These are phyloP conservation scores for Rhinatrema bivittatum DNA, from an alignment of 2,797 vertebrate species.

Conservation along the genomic window DNA sequence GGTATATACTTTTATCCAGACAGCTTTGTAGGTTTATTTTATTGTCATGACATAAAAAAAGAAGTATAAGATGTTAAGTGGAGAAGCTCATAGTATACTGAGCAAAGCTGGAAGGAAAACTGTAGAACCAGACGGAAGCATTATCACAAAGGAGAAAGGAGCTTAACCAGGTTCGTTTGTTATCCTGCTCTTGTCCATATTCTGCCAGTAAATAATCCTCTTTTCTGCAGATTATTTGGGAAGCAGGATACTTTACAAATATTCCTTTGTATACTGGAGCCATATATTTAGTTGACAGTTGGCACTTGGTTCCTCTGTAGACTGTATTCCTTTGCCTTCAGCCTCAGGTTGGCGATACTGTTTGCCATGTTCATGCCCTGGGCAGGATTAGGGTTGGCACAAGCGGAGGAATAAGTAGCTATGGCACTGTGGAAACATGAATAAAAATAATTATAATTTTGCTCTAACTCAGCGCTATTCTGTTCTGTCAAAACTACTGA, in stretches of 20 bases:
- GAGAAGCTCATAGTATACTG: constrained; percentile 48
- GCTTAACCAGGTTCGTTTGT: constrained; percentile 38
- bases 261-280: constrained; percentile 29
- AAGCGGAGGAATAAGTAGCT: constrained; percentile 88
- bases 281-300: constrained; percentile 83
- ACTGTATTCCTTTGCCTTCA: constrained; percentile 99
- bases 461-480: too few relatives aligned
- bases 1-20: constrained; percentile 20
- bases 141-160: constrained; percentile 41
- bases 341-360: constrained; percentile 98
- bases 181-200: constrained; percentile 41
- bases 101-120: constrained; percentile 43
- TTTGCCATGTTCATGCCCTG: constrained; percentile 98
- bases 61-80: constrained; percentile 39
- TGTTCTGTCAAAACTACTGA: too few relatives aligned
- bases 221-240: constrained; percentile 24
- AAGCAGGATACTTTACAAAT: constrained; percentile 37
- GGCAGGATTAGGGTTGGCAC: constrained; percentile 82
- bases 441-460: too few relatives aligned
- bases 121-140: constrained; percentile 36
- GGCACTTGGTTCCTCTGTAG: constrained; percentile 93
- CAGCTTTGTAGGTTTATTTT: constrained; percentile 27
- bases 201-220: constrained; percentile 36
- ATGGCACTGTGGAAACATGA: constrained; percentile 70
- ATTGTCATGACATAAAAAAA: constrained; percentile 33